These are phyloP conservation scores for Cataglyphis hispanica DNA, from an alignment of 1,140 invertebrate genomes.

Conservation along the genomic window DNA sequence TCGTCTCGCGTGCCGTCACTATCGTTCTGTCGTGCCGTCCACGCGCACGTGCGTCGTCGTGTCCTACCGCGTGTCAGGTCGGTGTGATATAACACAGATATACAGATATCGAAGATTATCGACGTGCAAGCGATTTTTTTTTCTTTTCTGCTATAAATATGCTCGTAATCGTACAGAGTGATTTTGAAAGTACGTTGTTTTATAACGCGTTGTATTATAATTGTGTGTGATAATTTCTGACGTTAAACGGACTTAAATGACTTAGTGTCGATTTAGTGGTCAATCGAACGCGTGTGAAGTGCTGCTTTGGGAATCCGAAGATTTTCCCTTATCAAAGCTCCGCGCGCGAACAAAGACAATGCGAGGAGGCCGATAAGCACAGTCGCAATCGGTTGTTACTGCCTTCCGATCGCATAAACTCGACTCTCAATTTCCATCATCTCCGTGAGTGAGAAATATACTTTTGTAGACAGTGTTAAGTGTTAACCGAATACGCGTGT, in stretches of 20 bases:
- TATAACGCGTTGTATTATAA: too few species aligned
- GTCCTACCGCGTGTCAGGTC: not conserved
- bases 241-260: not conserved
- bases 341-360: slow-evolving; percentile 39
- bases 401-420: slow-evolving; percentile 1
- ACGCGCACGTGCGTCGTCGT: slow-evolving; percentile 67
- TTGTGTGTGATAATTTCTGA: not conserved
- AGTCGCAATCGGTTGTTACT: not conserved
- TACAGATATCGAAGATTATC: too few species aligned
- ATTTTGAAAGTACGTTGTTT: too few species aligned
- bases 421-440: not conserved
- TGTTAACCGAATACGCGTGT: not conserved
- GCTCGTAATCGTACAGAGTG: too few species aligned
- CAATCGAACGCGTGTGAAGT: too few species aligned
- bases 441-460: not conserved
- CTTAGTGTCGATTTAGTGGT: not conserved
- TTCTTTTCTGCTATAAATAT: too few species aligned
- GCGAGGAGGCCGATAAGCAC: slow-evolving; percentile 29
- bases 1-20: slow-evolving; percentile 64
- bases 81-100: too few species aligned
- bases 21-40: slow-evolving; percentile 69
- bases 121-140: too few species aligned
- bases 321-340: not conserved
- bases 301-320: not conserved
- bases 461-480: not conserved